Conservation (phyloP, 2,888 invertebrate genomes). For the Thalpophila matura region DNA sequence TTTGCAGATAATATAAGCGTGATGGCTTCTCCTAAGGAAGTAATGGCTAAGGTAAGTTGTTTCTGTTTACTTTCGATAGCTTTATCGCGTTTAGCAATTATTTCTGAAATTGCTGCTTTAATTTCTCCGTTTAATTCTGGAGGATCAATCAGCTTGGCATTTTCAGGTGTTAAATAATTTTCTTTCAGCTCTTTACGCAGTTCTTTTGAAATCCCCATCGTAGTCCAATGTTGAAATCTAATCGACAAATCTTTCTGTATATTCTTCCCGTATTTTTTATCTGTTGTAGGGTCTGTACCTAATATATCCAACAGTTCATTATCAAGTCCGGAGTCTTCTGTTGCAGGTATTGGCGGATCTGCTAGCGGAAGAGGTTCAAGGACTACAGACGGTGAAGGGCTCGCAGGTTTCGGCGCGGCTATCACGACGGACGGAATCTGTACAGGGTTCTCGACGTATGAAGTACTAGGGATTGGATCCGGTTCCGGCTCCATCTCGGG, state of each 20-base stretch:
- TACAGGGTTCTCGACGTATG: too few relatives aligned
- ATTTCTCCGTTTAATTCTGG: neutral
- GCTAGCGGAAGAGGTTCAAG: neutral
- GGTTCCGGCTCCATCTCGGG: neutral
- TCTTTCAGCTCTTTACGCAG: neutral
- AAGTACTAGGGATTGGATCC: neutral
- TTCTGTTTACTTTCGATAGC: constrained; percentile 3
- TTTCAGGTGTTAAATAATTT: constrained; percentile 6
- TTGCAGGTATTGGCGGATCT: neutral
- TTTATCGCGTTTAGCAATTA: constrained; percentile 5
- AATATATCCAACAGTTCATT: neutral
- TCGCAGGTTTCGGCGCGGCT: neutral
- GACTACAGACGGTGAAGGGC: neutral
- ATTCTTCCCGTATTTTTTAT: neutral
- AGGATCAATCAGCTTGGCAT: constrained; percentile 1
- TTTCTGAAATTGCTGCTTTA: neutral
- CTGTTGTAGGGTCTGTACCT: neutral
- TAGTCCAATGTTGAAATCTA: neutral
- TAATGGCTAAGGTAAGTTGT: constrained; percentile 7
- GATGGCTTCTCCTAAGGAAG: neutral
- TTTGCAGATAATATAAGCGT: neutral
- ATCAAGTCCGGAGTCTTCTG: neutral
- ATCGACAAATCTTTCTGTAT: neutral
- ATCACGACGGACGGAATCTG: neutral
- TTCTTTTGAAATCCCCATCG: neutral